Conservation (phyloP, 2,797 vertebrate species). For the Girardinus metallicus region DNA sequence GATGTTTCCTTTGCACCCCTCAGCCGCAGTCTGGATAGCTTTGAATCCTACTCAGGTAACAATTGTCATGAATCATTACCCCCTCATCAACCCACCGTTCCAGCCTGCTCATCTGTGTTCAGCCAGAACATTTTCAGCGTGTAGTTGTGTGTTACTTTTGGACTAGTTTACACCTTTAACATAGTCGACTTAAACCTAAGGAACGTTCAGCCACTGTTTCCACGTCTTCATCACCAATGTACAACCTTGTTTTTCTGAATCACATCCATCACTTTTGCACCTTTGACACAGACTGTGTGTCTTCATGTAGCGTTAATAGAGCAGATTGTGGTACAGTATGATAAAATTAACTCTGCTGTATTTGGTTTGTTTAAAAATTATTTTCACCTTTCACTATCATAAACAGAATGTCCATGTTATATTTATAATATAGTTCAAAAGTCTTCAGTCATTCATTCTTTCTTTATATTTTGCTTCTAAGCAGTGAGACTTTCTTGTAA, state of each 20-base stretch:
- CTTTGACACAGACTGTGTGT: conserved; percentile 27
- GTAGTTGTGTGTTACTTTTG: conserved; percentile 26
- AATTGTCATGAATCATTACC: conserved; percentile 42
- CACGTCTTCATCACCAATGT: conserved; percentile 44
- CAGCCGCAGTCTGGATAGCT: conserved; percentile 88
- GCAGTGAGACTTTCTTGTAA: background rate
- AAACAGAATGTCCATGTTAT: background rate
- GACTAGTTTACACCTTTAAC: conserved; percentile 39
- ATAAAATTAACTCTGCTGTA: background rate
- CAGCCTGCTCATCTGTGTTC: conserved; percentile 61
- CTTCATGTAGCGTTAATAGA: conserved; percentile 13
- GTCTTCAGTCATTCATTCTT: background rate
- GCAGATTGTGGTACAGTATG: conserved; percentile 1
- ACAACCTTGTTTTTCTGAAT: conserved; percentile 30
- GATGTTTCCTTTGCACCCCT: conserved; percentile 78
- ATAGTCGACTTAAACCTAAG: conserved; percentile 5
- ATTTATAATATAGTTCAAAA: background rate
- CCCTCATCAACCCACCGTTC: conserved; percentile 43
- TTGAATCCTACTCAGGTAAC: conserved; percentile 87
- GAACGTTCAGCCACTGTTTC: conserved; percentile 29
- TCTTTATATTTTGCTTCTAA: background rate
- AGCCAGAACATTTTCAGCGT: conserved; percentile 18
- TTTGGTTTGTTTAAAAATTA: background rate
- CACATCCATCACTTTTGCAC: conserved; percentile 46
- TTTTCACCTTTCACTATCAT: background rate